phyloP scores from a whole-genome alignment of 2,888 invertebrate genomes.

The Leptinotarsa peninsularis region DNA sequence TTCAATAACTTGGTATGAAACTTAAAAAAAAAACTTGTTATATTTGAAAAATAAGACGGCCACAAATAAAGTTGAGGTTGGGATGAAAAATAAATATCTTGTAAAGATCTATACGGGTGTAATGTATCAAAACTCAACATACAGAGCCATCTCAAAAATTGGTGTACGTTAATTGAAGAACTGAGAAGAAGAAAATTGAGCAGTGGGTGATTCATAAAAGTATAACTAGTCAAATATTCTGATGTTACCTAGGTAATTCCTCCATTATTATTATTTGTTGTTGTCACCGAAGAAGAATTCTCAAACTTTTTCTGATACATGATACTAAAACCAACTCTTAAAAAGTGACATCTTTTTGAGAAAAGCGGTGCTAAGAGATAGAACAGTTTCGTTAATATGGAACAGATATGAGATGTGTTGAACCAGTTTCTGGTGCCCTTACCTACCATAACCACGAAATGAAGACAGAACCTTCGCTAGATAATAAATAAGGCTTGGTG shows the following conservation, averaged over 20 bases:
- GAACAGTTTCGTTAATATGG: constrained; percentile 15
- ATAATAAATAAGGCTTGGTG: constrained; percentile 56
- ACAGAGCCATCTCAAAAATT: too few species aligned
- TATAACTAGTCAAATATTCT: background rate
- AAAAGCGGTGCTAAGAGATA: constrained; percentile 9
- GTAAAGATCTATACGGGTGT: too few species aligned
- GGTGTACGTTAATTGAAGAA: too few species aligned
- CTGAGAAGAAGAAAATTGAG: too few species aligned
- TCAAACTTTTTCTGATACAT: background rate
- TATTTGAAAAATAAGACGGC: too few species aligned
- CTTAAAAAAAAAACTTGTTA: too few species aligned
- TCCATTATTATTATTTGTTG: background rate
- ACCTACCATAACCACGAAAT: constrained; percentile 38
- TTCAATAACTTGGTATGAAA: too few species aligned
- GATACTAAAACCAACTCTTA: constrained; percentile 13
- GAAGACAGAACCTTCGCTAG: constrained; percentile 58
- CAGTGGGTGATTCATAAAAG: background rate
- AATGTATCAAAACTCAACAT: too few species aligned
- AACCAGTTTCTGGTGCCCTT: constrained; percentile 28
- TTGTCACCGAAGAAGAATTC: background rate
- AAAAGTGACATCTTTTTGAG: background rate
- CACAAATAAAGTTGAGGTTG: too few species aligned
- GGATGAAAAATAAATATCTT: too few species aligned
- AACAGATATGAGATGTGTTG: constrained; percentile 8
- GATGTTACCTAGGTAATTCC: background rate